phyloP scores from a whole-genome alignment of 2,113 vertebrate genomes.

The Neotragus pygmaeus region DNA sequence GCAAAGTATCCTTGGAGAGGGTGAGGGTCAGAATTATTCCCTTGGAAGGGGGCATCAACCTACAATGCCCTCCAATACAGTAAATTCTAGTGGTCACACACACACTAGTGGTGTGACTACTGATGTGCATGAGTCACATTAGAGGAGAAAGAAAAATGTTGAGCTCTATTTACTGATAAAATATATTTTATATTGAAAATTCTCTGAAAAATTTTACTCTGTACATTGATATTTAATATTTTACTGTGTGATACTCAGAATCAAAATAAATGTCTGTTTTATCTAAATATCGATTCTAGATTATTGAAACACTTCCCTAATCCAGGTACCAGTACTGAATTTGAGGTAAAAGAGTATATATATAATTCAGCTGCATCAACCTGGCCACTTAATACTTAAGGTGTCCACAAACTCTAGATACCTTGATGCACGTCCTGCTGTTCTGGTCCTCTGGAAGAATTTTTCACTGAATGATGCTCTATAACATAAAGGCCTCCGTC shows the following conservation, averaged over 20 bases:
- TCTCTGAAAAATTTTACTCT: not conserved
- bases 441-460: slow-evolving; percentile 92
- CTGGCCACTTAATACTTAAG: slow-evolving; percentile 25
- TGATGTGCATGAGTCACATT: not conserved
- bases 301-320: slow-evolving; percentile 6
- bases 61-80: not conserved
- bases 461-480: slow-evolving; percentile 91
- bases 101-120: not conserved
- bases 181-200: not conserved
- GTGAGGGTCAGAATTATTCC: not conserved
- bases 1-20: not conserved
- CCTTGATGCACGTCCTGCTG: slow-evolving; percentile 91
- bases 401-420: slow-evolving; percentile 73
- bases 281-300: not conserved
- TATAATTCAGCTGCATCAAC: not conserved
- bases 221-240: not conserved
- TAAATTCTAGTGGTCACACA: too few species aligned
- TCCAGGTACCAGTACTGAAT: not conserved
- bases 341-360: slow-evolving; percentile 30
- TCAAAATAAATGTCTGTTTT: slow-evolving; percentile 14
- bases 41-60: not conserved
- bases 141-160: not conserved
- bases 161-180: not conserved
- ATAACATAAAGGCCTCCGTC: slow-evolving; percentile 92
- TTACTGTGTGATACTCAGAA: not conserved